Evolutionary conservation across 2,113 vertebrate species (phyloP).

Genomic region (Vulpes vulpes): DNA sequence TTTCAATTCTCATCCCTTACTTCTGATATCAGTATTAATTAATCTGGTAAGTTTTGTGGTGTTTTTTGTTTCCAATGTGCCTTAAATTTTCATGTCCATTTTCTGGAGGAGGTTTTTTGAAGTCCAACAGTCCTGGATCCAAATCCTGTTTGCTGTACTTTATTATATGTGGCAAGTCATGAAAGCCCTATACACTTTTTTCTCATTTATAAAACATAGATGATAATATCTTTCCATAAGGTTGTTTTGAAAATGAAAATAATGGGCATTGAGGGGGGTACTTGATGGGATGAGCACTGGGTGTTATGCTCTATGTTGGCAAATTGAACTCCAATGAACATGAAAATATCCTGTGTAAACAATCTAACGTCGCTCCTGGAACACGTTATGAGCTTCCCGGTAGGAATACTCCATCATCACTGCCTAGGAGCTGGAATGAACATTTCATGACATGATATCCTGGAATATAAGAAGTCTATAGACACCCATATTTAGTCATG

Average conservation of each 20-base stretch:
- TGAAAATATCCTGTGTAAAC: background rate
- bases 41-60: background rate
- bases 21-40: background rate
- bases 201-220: background rate
- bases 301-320: no score
- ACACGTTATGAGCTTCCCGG: background rate
- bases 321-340: no score
- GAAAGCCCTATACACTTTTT: background rate
- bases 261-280: no score
- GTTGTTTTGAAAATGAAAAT: background rate
- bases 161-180: background rate
- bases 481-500: background rate
- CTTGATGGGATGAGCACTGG: no score
- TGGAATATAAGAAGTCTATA: background rate
- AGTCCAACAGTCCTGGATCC: background rate
- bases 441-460: background rate
- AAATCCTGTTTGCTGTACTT: background rate
- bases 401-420: background rate
- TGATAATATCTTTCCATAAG: background rate
- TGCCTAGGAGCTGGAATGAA: background rate
- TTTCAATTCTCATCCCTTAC: background rate
- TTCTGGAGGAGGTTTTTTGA: slow-evolving; percentile 43
- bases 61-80: background rate
- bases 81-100: slow-evolving; percentile 6
- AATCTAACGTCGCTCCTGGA: background rate